phyloP scores from a whole-genome alignment of 2,797 vertebrate genomes.

The Chaetophractus vellerosus region DNA sequence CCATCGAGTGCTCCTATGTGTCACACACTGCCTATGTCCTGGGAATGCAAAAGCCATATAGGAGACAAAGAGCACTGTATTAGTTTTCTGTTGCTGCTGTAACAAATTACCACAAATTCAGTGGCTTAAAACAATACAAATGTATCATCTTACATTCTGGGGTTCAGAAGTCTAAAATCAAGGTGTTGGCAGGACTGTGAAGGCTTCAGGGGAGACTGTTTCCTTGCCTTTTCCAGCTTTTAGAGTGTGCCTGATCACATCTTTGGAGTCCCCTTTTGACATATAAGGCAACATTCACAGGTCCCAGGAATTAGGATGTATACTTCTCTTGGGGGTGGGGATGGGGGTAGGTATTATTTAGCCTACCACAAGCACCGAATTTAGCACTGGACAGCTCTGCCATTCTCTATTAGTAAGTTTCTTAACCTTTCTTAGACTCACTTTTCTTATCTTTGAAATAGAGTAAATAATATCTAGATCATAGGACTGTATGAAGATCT shows the following conservation, averaged over 20 bases:
- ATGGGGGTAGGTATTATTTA: neutral
- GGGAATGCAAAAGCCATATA: neutral
- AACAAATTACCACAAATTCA: neutral
- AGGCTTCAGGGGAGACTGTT: neutral
- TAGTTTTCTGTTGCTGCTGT: neutral
- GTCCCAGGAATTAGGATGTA: neutral
- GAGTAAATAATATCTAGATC: neutral
- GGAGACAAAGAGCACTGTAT: neutral
- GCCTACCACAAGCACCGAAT: neutral
- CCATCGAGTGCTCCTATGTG: neutral
- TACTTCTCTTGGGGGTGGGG: neutral
- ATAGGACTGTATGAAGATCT: neutral
- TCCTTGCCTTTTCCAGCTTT: neutral
- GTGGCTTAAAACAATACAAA: neutral
- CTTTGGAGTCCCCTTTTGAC: neutral
- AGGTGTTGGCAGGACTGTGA: neutral
- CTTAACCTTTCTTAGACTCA: neutral
- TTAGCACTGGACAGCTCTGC: conserved; percentile 2
- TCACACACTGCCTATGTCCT: neutral
- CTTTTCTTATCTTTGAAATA: neutral
- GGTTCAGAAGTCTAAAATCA: conserved; percentile 1
- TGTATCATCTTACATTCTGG: neutral
- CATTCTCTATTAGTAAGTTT: neutral
- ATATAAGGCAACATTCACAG: neutral
- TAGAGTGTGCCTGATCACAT: neutral